phyloP scores from a whole-genome alignment of 2,797 vertebrate genomes.

The Linurgus olivaceus region DNA sequence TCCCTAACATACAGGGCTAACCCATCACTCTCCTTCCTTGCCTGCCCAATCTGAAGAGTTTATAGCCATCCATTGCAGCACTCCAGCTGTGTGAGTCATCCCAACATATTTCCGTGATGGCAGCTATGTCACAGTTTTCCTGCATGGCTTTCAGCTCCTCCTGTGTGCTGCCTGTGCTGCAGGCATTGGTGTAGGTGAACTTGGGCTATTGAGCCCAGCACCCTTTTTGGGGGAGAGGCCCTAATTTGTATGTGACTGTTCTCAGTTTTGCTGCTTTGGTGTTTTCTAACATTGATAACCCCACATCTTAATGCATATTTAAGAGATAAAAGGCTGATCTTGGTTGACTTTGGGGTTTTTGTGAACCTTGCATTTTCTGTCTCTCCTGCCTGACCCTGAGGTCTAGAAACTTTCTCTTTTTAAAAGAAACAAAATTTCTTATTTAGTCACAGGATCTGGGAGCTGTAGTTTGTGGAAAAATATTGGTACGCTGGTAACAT shows the following conservation, averaged over 20 bases:
- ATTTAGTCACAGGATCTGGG: neutral
- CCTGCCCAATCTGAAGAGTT: neutral
- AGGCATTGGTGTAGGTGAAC: neutral
- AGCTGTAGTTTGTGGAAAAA: neutral
- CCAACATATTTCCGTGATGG: neutral
- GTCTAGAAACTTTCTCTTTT: neutral
- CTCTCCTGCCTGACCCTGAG: neutral
- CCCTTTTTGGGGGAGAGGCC: accelerated
- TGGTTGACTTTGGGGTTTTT: neutral
- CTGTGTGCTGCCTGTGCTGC: neutral
- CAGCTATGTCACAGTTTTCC: neutral
- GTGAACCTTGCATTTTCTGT: neutral
- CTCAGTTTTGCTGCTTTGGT: neutral
- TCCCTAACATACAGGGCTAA: no score
- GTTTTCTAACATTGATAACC: neutral
- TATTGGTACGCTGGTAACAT: neutral
- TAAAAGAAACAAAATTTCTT: neutral
- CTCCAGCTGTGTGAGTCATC: neutral
- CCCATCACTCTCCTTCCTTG: neutral
- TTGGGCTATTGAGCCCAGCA: neutral
- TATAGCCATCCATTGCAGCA: neutral
- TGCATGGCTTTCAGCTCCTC: neutral
- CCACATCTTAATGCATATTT: neutral
- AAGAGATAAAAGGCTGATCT: neutral
- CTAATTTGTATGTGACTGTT: neutral